Conservation (phyloP, 2,113 vertebrate species). For the Andinoacara biseriatus region DNA sequence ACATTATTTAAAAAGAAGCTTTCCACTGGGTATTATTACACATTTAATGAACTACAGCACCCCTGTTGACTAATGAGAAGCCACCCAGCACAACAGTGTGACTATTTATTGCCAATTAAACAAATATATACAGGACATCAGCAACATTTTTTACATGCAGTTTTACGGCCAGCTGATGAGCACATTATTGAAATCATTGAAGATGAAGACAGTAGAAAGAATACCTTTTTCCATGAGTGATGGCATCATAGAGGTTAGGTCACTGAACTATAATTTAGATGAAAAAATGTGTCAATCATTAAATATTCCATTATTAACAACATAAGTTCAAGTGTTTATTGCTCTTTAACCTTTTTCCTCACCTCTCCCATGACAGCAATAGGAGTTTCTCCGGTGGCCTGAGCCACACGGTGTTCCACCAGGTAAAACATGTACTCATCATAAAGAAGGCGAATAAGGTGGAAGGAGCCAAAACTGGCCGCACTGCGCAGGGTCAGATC, state of each 20-base stretch:
- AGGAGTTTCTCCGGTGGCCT: conserved; percentile 94
- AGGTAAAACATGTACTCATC: conserved; percentile 99
- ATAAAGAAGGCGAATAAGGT: conserved; percentile 96
- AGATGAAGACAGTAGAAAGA: neutral
- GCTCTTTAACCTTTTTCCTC: conserved; percentile 32
- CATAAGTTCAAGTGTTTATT: neutral
- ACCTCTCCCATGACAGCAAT: conserved; percentile 99
- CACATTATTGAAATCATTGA: too few species aligned
- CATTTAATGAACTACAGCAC: too few species aligned
- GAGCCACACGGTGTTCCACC: conserved; percentile 95
- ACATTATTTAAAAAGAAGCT: too few species aligned
- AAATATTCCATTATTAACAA: neutral
- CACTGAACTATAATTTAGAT: conserved; percentile 87
- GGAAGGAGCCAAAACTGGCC: conserved; percentile 97
- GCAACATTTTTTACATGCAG: neutral
- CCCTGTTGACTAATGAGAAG: neutral
- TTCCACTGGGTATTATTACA: too few species aligned
- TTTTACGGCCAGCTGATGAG: too few species aligned
- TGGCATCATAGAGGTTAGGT: conserved; percentile 90
- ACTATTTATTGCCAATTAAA: neutral
- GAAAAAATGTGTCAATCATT: neutral
- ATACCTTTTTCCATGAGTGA: conserved; percentile 92
- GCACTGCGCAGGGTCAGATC: conserved; percentile 97
- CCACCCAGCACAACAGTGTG: neutral
- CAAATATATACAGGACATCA: neutral